phyloP scores from a whole-genome alignment of 2,888 invertebrate species.

The Drosophila eohydei region DNA sequence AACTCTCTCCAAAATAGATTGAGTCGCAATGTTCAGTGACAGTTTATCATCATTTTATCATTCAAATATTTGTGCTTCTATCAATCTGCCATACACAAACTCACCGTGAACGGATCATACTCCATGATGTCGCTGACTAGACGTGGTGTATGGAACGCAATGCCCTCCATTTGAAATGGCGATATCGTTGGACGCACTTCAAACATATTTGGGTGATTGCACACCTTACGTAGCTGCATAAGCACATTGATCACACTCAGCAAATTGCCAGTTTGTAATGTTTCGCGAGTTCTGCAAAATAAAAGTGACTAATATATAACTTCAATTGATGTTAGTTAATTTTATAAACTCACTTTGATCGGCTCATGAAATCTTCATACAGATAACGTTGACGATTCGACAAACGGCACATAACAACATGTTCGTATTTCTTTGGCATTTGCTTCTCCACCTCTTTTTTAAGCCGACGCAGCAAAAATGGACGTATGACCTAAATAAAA shows the following conservation, averaged over 20 bases:
- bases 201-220: conserved; percentile 99
- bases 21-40: conserved; percentile 82
- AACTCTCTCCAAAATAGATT: conserved; percentile 83
- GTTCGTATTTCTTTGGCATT: conserved; percentile 98
- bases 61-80: background rate
- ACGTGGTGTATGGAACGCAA: conserved; percentile 90
- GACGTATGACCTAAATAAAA: conserved; percentile 90
- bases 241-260: conserved; percentile 97
- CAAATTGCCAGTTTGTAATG: conserved; percentile 95
- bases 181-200: conserved; percentile 98
- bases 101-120: conserved; percentile 91
- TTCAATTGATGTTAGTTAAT: background rate
- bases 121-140: conserved; percentile 89
- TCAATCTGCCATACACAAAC: conserved; percentile 41
- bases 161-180: conserved; percentile 94
- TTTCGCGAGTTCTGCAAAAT: conserved; percentile 93
- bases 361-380: conserved; percentile 99
- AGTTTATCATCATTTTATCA: conserved; percentile 81
- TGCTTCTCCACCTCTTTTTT: conserved; percentile 98
- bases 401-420: conserved; percentile 95
- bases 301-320: background rate
- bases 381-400: conserved; percentile 98
- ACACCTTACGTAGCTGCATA: conserved; percentile 98
- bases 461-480: conserved; percentile 95
- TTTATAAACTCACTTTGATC: conserved; percentile 90